Percentiles rank a stretch among this genome's conserved stretches.
These are phyloP conservation scores for Meganola albula DNA, from an alignment of 2,888 invertebrate genomes.

Conservation along the genomic window DNA sequence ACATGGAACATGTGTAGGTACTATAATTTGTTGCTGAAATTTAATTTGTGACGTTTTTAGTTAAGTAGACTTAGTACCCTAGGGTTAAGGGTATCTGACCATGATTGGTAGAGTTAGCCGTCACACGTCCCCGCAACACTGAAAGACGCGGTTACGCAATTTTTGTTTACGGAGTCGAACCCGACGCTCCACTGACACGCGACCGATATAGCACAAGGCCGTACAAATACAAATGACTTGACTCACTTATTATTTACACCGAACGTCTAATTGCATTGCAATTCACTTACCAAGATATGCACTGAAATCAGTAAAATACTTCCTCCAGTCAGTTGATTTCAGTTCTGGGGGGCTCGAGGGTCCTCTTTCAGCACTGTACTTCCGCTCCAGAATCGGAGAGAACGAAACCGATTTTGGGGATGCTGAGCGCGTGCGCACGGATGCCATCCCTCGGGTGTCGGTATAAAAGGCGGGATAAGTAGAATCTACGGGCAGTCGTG, in stretches of 20 bases:
- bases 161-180: constrained; percentile 63
- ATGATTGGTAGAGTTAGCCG: too few species aligned
- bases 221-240: constrained; percentile 57
- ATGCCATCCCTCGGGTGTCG: constrained; percentile 72
- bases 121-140: constrained; percentile 20
- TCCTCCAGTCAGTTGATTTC: constrained; percentile 63
- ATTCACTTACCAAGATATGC: constrained; percentile 71
- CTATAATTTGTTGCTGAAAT: too few species aligned
- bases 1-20: too few species aligned
- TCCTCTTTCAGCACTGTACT: constrained; percentile 68
- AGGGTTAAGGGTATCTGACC: too few species aligned
- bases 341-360: constrained; percentile 56
- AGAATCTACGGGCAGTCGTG: constrained; percentile 61
- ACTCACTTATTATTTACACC: constrained; percentile 50
- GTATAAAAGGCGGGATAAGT: constrained; percentile 61
- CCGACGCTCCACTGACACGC: constrained; percentile 65
- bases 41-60: too few species aligned
- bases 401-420: constrained; percentile 82
- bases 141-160: constrained; percentile 54
- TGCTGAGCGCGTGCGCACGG: constrained; percentile 80
- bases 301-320: constrained; percentile 72
- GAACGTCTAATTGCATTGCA: constrained; percentile 24
- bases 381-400: constrained; percentile 79
- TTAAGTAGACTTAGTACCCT: too few species aligned
- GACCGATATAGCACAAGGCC: constrained; percentile 72